Base-by-base conservation (phyloP, 2,797 vertebrate genomes). In the Pelobates cultripes region DNA sequence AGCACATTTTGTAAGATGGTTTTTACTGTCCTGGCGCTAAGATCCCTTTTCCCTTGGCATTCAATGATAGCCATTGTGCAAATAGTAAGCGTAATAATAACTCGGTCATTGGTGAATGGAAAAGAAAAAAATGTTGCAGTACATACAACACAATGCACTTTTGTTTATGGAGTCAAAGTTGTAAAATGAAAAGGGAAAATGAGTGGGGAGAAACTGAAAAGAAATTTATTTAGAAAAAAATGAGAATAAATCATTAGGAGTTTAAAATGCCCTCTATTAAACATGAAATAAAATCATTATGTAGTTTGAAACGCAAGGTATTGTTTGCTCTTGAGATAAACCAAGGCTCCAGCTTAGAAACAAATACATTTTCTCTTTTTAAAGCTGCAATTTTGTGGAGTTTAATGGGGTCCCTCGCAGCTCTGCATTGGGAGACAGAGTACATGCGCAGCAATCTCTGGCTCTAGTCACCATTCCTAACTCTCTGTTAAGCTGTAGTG, bases 281-380 rank as follows among this genome's bases (percentile, higher is more conserved):
- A 87, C 85, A 84, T 89, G 84, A 80, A 83, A 88, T 88, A 88
- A 90, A 89, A 90, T 89, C 78, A 87, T 75, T 84, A 84, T 85
- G 81, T 86, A 64, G 41, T 51, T 86, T 88, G 86, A 88, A 90
- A 79, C 79, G 63, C 51, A 84, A 84, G 64, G 72, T 28, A 15
- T 64, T 79, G 82, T 79, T 71, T 83, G 81, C 74, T 83, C 78
- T 63, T 51, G 81, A 70, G 43, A 83, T 83, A 28, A 28, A 28
- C 70, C 74, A 43, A 10, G 40, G 78, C 75, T 76, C 66, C 71
- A 70, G 69, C 76, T 67, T 51, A 78, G 73, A 75, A 68, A 71
- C 61, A 73, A 70, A 42, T 55, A 70, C 45, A 69, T 74, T 83
- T 70, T 83, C 70, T 78, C 75, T 60, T 61, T 43, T 51, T 51